A percentile compares a stretch with the other conserved stretches of the same genome.
Evolutionary conservation across 2,113 vertebrate species (phyloP).

Genomic region (Romanogobio albipinnatus): DNA sequence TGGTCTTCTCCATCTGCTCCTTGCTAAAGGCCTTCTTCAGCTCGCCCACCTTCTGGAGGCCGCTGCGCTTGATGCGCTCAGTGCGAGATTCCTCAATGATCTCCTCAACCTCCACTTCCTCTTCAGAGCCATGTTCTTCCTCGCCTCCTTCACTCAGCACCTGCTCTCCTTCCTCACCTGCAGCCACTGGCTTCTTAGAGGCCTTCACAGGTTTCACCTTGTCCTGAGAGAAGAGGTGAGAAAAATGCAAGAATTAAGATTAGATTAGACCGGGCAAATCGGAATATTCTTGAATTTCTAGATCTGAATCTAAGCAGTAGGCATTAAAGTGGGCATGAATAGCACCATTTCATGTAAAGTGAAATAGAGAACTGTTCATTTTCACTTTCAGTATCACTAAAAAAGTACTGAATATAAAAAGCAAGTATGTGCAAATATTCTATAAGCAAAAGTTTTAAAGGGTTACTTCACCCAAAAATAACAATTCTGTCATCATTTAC

Average conservation of each 20-base stretch:
- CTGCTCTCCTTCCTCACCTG: slow-evolving; percentile 74
- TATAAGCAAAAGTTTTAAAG: too few species aligned
- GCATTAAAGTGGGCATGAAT: neutral
- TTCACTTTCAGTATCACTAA: neutral
- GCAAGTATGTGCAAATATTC: too few species aligned
- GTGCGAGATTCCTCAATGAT: slow-evolving; percentile 93
- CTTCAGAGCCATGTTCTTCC: slow-evolving; percentile 84
- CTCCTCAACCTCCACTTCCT: slow-evolving; percentile 93
- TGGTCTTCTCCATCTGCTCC: slow-evolving; percentile 92
- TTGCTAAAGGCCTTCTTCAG: slow-evolving; percentile 98
- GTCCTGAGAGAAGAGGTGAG: slow-evolving; percentile 9
- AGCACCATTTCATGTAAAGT: neutral
- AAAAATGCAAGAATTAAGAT: neutral
- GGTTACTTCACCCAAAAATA: too few species aligned
- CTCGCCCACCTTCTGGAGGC: slow-evolving; percentile 90
- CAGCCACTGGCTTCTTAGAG: slow-evolving; percentile 74
- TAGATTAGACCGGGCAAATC: neutral
- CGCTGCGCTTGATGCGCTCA: slow-evolving; percentile 88
- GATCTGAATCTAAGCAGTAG: neutral
- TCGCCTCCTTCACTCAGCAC: slow-evolving; percentile 62
- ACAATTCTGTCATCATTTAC: too few species aligned
- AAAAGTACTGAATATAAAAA: neutral
- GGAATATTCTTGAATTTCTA: neutral
- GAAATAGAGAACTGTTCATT: neutral
- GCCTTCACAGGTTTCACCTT: slow-evolving; percentile 74